Evolutionary conservation across 2,797 vertebrate genomes (phyloP).

Genomic region (Gambusia yucatana): DNA sequence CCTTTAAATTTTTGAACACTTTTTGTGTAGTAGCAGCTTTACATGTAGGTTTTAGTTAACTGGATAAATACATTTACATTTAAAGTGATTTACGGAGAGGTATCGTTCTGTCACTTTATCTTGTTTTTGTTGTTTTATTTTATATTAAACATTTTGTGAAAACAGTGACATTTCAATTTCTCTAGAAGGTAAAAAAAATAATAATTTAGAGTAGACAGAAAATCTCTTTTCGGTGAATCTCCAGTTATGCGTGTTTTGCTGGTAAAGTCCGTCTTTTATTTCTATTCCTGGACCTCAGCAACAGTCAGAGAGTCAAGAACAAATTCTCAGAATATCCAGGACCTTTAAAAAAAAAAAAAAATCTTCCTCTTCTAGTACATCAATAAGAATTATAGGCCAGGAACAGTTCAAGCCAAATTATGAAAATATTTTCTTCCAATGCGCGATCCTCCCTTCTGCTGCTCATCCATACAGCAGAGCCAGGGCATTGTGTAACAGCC

Average conservation of each 20-base stretch:
- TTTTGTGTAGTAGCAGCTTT: neutral
- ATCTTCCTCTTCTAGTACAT: conserved; percentile 38
- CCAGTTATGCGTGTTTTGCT: conserved; percentile 25
- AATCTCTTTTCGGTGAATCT: neutral
- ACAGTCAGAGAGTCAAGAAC: conserved; percentile 75
- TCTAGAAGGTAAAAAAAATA: neutral
- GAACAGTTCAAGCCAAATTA: conserved; percentile 43
- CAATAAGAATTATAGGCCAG: conserved; percentile 58
- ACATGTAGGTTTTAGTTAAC: neutral
- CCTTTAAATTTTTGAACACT: neutral
- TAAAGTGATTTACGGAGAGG: neutral
- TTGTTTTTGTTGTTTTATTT: neutral
- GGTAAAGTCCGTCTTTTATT: conserved; percentile 57
- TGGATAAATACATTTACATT: neutral
- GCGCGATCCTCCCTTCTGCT: conserved; percentile 8
- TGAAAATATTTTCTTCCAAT: conserved; percentile 37
- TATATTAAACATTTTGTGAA: neutral
- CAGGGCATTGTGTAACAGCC: conserved; percentile 46
- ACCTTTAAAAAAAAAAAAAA: conserved; percentile 17
- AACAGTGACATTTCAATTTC: neutral
- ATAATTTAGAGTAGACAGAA: neutral
- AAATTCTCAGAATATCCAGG: conserved; percentile 62
- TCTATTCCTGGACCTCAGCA: conserved; percentile 72
- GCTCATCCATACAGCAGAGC: conserved; percentile 25
- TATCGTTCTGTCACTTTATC: neutral